Evolutionary conservation across 2,797 vertebrate genomes (phyloP), one percentile per base, ranked within the genome.

Genomic region (Tiaroga cobitis): DNA sequence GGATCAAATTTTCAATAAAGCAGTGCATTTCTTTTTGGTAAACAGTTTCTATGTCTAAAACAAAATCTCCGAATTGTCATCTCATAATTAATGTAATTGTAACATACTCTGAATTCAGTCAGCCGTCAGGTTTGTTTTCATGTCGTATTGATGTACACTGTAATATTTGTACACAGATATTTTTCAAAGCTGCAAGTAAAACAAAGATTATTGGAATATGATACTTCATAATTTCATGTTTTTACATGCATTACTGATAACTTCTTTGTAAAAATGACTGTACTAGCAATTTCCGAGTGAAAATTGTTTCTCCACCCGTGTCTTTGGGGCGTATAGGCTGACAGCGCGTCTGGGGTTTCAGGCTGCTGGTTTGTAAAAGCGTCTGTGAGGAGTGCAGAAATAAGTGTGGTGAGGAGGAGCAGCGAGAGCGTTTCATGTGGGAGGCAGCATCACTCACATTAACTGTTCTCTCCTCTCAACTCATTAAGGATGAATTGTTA

Each of bases 401-500:
- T 29, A 65, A 85, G n/a, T 43, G 63, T 65, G 63, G 63, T 16
- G 29, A 65, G 29, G 26, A 65, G 63, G 26, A 65, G 19, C 76
- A 39, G 69, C 70, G 79, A 39, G 49, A 67, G 34, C 39, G 43
- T 37, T 49, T 77, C 74, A 16, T 56, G 43, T 41, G 68, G 68
- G 51, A 88, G 73, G 86, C 84, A 85, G 81, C 81, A 78, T 68
- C 78, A 49, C 34, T 85, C 34, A 73, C 51, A 39, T 82, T 46
- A 70, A 59, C 32, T 9, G 39, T 32, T 72, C 34, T 84, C 65
- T 19, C 39, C 63, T 56, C 80, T 69, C 34, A 61, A 77, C 80
- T 85, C 65, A 63, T 88, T 79, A 88, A 54, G 75, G 63, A 83
- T 43, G 24, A 83, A 76, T 65, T 80, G 54, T 59, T 83, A 72